phyloP scores from a whole-genome alignment of 2,113 vertebrate species.

The Orthonyx spaldingii region DNA sequence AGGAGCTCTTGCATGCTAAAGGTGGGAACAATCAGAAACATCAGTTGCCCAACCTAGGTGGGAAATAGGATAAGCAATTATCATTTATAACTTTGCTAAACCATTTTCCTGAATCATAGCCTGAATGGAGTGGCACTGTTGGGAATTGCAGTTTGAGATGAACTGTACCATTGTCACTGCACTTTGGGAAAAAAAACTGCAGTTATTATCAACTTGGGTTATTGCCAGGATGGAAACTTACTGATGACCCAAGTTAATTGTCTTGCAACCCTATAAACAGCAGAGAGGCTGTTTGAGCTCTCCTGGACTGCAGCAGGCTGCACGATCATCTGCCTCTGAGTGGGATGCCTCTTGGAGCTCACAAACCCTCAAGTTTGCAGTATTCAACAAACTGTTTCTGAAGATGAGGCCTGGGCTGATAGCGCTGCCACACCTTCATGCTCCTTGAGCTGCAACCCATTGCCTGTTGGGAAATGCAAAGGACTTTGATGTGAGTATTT shows the following conservation, averaged over 20 bases:
- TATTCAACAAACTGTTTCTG: not conserved
- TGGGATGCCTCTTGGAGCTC: not conserved
- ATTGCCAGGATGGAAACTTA: not conserved
- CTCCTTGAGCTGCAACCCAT: not conserved
- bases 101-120: not conserved
- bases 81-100: not conserved
- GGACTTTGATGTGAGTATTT: not conserved
- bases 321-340: not conserved
- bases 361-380: not conserved
- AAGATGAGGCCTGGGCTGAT: not conserved
- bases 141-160: not conserved
- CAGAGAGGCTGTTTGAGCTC: not conserved
- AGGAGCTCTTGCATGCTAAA: not conserved
- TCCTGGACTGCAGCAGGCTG: not conserved
- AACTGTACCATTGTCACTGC: not conserved
- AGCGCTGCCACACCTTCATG: not conserved
- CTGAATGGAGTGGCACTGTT: not conserved
- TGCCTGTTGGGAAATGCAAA: not conserved
- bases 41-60: not conserved
- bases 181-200: not conserved
- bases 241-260: not conserved
- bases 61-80: not conserved
- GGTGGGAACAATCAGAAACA: not conserved
- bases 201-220: not conserved
- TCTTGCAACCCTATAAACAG: not conserved